Conservation (phyloP, 2,113 vertebrate genomes). For the Circaetus gallicus region DNA sequence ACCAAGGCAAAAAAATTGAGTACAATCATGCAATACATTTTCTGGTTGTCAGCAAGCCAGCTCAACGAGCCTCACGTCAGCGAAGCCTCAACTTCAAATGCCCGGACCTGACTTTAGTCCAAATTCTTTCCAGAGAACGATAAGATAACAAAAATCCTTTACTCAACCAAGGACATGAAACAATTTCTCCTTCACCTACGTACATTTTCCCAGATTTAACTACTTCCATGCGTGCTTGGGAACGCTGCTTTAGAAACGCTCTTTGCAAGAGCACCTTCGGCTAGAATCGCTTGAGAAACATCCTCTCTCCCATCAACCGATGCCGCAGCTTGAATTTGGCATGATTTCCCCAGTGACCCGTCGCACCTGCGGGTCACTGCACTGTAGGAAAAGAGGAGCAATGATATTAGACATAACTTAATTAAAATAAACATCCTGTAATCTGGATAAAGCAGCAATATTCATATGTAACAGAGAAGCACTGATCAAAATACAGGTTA, state of each 20-base stretch:
- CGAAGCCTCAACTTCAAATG: neutral
- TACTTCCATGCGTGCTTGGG: fast-evolving
- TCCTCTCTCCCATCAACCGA: no score
- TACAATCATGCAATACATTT: neutral
- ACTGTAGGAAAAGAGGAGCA: neutral
- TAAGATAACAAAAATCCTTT: neutral
- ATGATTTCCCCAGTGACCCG: fast-evolving
- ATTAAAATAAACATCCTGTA: neutral
- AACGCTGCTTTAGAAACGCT: neutral
- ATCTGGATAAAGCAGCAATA: neutral
- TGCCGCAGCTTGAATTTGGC: neutral
- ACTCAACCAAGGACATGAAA: neutral
- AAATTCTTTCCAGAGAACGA: neutral
- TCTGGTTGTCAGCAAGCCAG: neutral
- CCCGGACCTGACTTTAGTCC: neutral
- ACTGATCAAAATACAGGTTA: fast-evolving
- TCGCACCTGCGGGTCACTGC: fast-evolving
- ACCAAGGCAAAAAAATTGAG: neutral
- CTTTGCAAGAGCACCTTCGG: neutral
- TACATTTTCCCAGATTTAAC: neutral
- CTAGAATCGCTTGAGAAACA: fast-evolving
- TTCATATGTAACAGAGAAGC: fast-evolving
- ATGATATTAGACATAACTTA: fast-evolving
- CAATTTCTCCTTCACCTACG: neutral
- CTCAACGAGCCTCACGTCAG: neutral